A percentile compares a stretch with the other conserved stretches of the same genome.
These are phyloP conservation scores for Subacronicta megacephala DNA, from an alignment of 2,888 invertebrate species.

Conservation along the genomic window DNA sequence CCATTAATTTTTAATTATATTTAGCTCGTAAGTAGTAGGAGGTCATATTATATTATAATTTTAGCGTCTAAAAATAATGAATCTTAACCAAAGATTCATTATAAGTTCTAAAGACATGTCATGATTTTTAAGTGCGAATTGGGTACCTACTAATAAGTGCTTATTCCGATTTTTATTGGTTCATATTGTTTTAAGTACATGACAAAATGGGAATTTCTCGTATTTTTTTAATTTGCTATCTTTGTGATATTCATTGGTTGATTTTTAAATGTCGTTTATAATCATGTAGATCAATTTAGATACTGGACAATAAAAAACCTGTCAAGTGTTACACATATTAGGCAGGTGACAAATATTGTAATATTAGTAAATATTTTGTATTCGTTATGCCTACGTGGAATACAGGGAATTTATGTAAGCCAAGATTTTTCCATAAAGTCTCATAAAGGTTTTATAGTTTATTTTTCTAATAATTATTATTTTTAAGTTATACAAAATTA, in stretches of 20 bases:
- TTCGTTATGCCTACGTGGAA: conserved; percentile 18
- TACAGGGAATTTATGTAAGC: conserved; percentile 42
- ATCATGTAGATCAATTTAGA: conserved; percentile 13
- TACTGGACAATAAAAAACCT: conserved; percentile 13
- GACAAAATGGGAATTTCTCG: conserved; percentile 3
- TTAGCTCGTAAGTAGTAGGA: conserved; percentile 20
- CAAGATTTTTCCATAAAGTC: conserved; percentile 45
- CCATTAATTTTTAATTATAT: conserved; percentile 9
- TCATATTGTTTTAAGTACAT: conserved; percentile 10
- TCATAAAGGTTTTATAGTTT: conserved; percentile 14
- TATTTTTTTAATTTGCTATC: conserved; percentile 4
- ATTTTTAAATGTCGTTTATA: conserved; percentile 9
- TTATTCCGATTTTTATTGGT: conserved; percentile 13
- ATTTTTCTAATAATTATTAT: conserved; percentile 12
- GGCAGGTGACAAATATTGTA: conserved; percentile 1
- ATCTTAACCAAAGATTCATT: conserved; percentile 48
- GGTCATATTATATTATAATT: conserved; percentile 19
- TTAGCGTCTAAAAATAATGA: conserved; percentile 24
- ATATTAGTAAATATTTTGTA: conserved; percentile 15
- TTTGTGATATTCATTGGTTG: conserved; percentile 12
- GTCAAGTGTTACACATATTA: not conserved
- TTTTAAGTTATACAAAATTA: conserved; percentile 26
- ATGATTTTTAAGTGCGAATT: not conserved
- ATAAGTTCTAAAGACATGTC: conserved; percentile 25
- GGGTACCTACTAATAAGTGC: too few species aligned